Base-by-base conservation (phyloP, 2,797 vertebrate genomes). In the Dendrocincla fuliginosa region DNA sequence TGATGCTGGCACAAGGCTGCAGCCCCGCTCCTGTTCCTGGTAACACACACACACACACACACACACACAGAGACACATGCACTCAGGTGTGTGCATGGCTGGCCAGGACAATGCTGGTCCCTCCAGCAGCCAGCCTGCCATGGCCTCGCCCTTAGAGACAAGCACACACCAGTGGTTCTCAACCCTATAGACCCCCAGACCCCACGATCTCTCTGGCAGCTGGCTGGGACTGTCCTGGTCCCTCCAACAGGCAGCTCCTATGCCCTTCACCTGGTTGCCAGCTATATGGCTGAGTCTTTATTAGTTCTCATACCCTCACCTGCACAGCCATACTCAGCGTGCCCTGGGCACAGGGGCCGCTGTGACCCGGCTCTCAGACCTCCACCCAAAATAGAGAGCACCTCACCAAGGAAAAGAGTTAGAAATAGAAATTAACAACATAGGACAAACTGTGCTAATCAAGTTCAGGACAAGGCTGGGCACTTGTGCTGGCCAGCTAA, bases 321-420 rank as follows among this genome's bases (percentile, higher is more conserved):
- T n/a, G 65, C 35, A n/a, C 53, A 61, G 41, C 30, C 11, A 3
- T 44, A 24, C 11, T 44, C 32, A 11, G 11, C 24, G 30, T 5
- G 6, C 16, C 27, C 27, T 0, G 3, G 46, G 27, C 19, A 68
- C 17, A 15, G 1, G 7, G 41, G 22, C 22, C 10, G 18, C 46
- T 33, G 46, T 39, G 84, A 39, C 18, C 13, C 28, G 9, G 28
- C 33, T 32, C 73, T 64, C 46, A 65, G 35, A n/a, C 9, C 4
- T 16, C 19, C 8, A 4, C 17, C 30, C 33, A 10, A 61, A 23
- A 65, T 0, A 59, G 27, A 77, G 52, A 35, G 30, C 33, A 39
- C 19, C 9, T 80, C 47, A 56, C 41, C 33, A 27, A 35, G 41
- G 49, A 76, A 65, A 60, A 49, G 14, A 35, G 16, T 57, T 17